Base-by-base conservation (phyloP, 2,113 vertebrate genomes). In the Hippocampus abdominalis region DNA sequence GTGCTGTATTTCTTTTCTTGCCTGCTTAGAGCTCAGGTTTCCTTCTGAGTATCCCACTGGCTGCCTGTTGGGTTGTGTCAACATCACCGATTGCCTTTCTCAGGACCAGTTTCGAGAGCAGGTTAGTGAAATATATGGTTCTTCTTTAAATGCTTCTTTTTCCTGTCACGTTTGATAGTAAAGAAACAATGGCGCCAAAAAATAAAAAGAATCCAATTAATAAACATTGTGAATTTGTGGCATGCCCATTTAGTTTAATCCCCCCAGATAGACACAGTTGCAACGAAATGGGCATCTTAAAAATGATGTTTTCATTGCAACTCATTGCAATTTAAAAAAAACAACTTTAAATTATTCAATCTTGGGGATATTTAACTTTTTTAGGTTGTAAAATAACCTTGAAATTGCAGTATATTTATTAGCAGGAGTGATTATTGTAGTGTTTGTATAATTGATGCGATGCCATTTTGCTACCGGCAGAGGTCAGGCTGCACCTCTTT, bases 31-130 rank as follows among this genome's bases (percentile, higher is more conserved):
- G 79, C 82, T 93, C 78, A 91, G 87, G 73, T 98, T 99, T 87
- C 96, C 97, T 15, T 89, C 78, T 1, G 94, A 96, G 67, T 98
- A 97, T 88, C 97, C 97, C 65, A 95, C 94, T 6, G 93, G 94
- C 68, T 99, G 96, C 87, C 90, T 99, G 78, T 83, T 99, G 40
- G 97, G 97, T 74, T 97, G 94, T 4, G 93, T 98, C 84, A 92
- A 95, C 0, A 29, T 98, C 84, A 91, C 70, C 0, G 97, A 98
- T 74, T 98, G 96, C 71, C 92, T 98, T 44, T 92, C 94, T 0
- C 95, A 96, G 79, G 94, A 96, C 67, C 94, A 99, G 73, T 98
- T 96, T 82, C 92, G 84, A 49, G 92, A 97, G 71, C 94, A 98
- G 94, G 96, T 98, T 64, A 90, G 94, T 91, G 27, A 66, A 62